These are phyloP conservation scores for Bombus balteatus DNA, from an alignment of 1,140 invertebrate species.

Conservation along the genomic window DNA sequence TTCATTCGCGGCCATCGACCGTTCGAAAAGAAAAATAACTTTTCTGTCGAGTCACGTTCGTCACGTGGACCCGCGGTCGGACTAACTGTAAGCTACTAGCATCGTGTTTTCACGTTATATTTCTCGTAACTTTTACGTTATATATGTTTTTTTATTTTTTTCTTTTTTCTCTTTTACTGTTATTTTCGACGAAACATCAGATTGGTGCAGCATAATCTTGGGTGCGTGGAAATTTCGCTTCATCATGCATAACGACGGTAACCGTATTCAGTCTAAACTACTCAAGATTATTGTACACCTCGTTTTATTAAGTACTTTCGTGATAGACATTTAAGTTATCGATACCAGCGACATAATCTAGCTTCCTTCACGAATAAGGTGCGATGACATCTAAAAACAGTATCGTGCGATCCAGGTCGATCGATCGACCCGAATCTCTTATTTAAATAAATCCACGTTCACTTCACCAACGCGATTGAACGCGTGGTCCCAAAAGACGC, in stretches of 20 bases:
- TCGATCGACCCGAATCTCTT: background rate
- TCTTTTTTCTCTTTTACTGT: background rate
- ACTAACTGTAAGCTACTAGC: conserved; percentile 38
- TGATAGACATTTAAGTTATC: conserved; percentile 64
- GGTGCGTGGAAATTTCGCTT: conserved; percentile 71
- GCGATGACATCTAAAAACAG: conserved; percentile 17
- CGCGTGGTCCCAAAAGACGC: conserved; percentile 17
- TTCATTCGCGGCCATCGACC: background rate
- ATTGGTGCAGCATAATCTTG: conserved; percentile 64
- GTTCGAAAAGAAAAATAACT: conserved; percentile 12
- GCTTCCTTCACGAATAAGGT: conserved; percentile 7
- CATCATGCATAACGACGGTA: conserved; percentile 65
- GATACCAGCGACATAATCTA: conserved; percentile 33
- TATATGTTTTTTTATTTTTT: conserved; percentile 2
- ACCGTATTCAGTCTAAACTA: conserved; percentile 65
- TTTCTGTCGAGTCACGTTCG: background rate
- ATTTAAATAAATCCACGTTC: conserved; percentile 16
- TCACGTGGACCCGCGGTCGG: conserved; percentile 4
- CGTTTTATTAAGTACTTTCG: conserved; percentile 49
- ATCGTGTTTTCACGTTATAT: background rate
- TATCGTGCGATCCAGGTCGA: background rate
- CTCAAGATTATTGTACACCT: conserved; percentile 57
- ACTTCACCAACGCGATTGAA: conserved; percentile 19
- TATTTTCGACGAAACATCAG: conserved; percentile 23
- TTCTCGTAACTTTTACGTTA: background rate